A percentile compares a stretch with the other conserved stretches of the same genome.
Evolutionary conservation across 2,113 vertebrate species (phyloP).

Genomic region (Paradoxurus hermaphroditus): DNA sequence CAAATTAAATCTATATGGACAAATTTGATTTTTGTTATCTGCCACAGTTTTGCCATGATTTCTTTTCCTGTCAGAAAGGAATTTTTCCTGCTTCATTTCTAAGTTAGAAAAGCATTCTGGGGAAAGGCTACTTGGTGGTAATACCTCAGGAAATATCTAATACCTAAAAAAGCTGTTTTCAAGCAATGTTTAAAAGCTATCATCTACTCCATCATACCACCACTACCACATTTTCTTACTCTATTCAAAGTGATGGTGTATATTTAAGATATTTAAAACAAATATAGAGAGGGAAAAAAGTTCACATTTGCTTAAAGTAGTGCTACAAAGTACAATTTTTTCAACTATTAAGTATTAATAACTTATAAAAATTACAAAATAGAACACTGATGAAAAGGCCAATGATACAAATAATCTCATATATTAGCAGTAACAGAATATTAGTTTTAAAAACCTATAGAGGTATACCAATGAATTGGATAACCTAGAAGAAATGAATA

Average conservation of each 20-base stretch:
- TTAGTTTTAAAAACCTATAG: not conserved
- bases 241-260: not conserved
- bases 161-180: not conserved
- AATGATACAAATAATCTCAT: not conserved
- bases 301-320: not conserved
- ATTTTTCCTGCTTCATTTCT: not conserved
- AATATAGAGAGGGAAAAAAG: not conserved
- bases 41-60: not conserved
- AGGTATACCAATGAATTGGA: not conserved
- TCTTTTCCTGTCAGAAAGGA: not conserved
- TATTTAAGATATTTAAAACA: not conserved
- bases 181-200: not conserved
- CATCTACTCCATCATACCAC: not conserved
- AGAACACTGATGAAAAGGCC: not conserved
- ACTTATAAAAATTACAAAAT: not conserved
- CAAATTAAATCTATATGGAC: conserved; percentile 1
- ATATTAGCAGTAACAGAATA: not conserved
- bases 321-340: not conserved
- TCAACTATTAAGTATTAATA: not conserved
- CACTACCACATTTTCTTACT: not conserved
- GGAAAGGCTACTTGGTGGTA: not conserved
- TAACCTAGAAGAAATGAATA: not conserved
- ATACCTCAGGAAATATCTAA: not conserved
- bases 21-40: not conserved
- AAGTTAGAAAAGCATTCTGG: not conserved